Evolutionary conservation across 2,888 invertebrate species (phyloP), one percentile per base, ranked within the genome.

Genomic region (Patella pellucida): DNA sequence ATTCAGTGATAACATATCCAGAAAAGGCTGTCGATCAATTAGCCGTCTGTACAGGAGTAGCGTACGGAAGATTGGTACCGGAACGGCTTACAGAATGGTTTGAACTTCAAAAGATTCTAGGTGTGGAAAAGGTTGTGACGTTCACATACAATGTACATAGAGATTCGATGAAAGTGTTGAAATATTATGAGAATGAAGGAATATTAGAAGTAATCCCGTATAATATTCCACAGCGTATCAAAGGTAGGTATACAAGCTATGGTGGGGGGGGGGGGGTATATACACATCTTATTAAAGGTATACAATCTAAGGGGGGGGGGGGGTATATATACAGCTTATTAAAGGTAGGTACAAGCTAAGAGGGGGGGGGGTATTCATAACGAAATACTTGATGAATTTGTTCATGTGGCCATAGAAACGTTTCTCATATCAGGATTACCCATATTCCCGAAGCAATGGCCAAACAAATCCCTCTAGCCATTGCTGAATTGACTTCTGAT

Each of bases 61-160:
- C 62, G 11, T 23, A 62, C 23, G 62, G 23, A 23, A 19, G 12
- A 62, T 23, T 62, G 9, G 14, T 62, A 12, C 62, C 62, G 19
- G 62, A 62, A 62, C 19, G 11, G 23, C 23, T 62, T 3, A 62
- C 62, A 11, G 62, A 62, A 15, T 62, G 62, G 62, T 62, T 62
- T 15, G 62, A 62, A 62, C 62, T 62, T 23, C 62, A 62, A 23
- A 62, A 62, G 62, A 62, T 62, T 62, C 23, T 62, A 11, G 62
- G 62, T 12, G 23, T 62, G 14, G 62, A 62, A 62, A 62, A 62
- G 23, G 23, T 62, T 62, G 23, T 62, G 23, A 62, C 62, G 14
- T 62, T 23, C 62, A 23, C 23, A 19, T 23, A 62, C 62, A 23
- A 62, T 62, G 23, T 62, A 19, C 12, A 62, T 12, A 4, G 62